Base-by-base conservation (phyloP, 35 echinoderm and acorn worm species). In the Anneissia japonica region DNA sequence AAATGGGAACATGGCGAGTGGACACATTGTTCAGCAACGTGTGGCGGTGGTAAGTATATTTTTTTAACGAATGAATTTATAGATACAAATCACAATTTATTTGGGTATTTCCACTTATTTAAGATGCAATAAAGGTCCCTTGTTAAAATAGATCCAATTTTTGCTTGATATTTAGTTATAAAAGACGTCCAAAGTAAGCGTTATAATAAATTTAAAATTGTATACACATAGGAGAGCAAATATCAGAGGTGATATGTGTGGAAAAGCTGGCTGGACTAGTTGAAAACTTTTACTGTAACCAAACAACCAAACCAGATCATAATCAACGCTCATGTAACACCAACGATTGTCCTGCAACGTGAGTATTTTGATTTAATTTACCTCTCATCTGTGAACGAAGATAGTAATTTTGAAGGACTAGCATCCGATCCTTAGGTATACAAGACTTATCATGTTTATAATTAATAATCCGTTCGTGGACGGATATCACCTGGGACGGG, bases 331-430 rank as follows among this genome's bases (percentile, higher is more conserved):
- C 83, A 9, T 94, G 92, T 74, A 99, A 94, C 36, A 79, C 85
- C 74, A 88, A 99, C n/a, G 46, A 87, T 6, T 97, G 95, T 72
- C 96, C 96, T 5, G 91, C 96, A 3, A 99, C 79, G 96, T 99
- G 77, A 94, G 92, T 35, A 73, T 35, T n/a, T n/a, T n/a, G n/a
- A n/a, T n/a, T n/a, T n/a, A n/a, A n/a, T n/a, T n/a, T n/a, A n/a
- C n/a, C n/a, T n/a, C n/a, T n/a, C n/a, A n/a, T n/a, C n/a, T n/a
- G n/a, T n/a, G n/a, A n/a, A n/a, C n/a, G n/a, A n/a, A n/a, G n/a
- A n/a, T 34, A 17, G 10, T 16, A n/a, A 19, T 75, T 34, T 85
- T 19, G 35, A 26, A 30, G 32, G 26, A 38, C 2, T 87, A 37
- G 78, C 40, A 34, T 37, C 33, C 6, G 1, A 19, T 31, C 46